These are phyloP conservation scores for Macroramphosus scolopax DNA, from an alignment of 2,797 vertebrate genomes.

Conservation along the genomic window DNA sequence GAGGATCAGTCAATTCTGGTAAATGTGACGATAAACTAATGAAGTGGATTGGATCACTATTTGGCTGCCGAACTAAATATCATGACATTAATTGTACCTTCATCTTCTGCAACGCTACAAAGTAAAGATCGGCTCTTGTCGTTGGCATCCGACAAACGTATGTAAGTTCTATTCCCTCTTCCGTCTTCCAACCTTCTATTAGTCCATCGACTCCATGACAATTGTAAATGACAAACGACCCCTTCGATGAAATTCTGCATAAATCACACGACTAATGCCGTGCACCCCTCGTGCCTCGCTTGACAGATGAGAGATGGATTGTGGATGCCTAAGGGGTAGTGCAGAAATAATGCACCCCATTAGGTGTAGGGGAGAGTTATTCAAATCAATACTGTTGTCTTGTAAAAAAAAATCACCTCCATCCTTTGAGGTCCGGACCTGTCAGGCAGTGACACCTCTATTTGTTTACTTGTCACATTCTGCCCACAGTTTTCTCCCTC, in stretches of 20 bases:
- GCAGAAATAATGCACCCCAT: conserved; percentile 74
- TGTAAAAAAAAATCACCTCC: conserved; percentile 41
- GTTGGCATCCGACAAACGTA: too few relatives aligned
- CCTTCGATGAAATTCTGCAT: conserved; percentile 79
- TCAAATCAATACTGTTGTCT: conserved; percentile 72
- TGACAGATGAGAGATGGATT: conserved; percentile 85
- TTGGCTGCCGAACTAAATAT: conserved; percentile 69
- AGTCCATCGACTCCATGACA: conserved; percentile 53
- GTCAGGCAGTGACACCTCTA: conserved; percentile 58
- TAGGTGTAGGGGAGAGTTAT: conserved; percentile 67
- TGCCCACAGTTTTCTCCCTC: too few relatives aligned
- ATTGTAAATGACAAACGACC: conserved; percentile 77
- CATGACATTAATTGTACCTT: conserved; percentile 73
- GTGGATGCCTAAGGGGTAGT: conserved; percentile 66
- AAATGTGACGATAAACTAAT: conserved; percentile 67
- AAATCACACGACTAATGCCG: conserved; percentile 80
- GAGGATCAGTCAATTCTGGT: conserved; percentile 58
- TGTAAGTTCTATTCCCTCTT: conserved; percentile 30
- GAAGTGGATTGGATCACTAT: conserved; percentile 71
- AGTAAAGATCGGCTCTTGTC: conserved; percentile 58
- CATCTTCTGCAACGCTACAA: conserved; percentile 68
- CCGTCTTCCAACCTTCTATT: conserved; percentile 23
- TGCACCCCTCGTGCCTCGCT: conserved; percentile 44
- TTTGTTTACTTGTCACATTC: conserved; percentile 65
- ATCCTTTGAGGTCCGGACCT: conserved; percentile 46